Percentiles rank a stretch among this genome's conserved stretches.
Evolutionary conservation across 23 tunicate genomes (phyloP).

Genomic region (Halocynthia aurantium): DNA sequence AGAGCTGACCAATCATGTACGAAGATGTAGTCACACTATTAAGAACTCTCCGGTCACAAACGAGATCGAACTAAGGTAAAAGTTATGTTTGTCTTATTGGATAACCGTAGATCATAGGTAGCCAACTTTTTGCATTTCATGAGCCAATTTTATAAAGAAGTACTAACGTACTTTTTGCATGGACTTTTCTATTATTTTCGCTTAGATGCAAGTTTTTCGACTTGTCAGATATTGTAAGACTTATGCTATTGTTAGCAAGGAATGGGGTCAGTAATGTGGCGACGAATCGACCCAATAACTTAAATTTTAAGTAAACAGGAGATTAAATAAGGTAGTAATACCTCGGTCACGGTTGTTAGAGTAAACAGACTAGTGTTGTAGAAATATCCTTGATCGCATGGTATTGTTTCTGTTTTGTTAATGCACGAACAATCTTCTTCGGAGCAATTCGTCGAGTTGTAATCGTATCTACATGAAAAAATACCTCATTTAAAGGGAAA

Average conservation of each 20-base stretch:
- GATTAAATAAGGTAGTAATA: neutral
- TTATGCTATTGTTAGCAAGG: too few relatives aligned
- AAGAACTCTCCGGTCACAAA: conserved; percentile 12
- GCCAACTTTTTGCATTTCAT: too few relatives aligned
- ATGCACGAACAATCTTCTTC: neutral
- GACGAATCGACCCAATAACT: too few relatives aligned
- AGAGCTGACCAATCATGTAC: conserved; percentile 12
- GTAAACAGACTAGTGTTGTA: neutral
- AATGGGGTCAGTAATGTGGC: too few relatives aligned
- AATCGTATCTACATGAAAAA: conserved; percentile 1
- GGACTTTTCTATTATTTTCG: too few relatives aligned
- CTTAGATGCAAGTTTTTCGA: too few relatives aligned
- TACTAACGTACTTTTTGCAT: too few relatives aligned
- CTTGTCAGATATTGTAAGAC: too few relatives aligned
- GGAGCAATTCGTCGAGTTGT: neutral
- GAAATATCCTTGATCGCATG: neutral
- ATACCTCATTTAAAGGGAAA: neutral
- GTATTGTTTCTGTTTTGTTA: neutral
- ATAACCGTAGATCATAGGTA: too few relatives aligned
- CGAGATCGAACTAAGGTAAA: conserved; percentile 6
- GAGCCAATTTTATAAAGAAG: too few relatives aligned
- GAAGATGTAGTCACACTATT: conserved; percentile 1
- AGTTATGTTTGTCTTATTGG: too few relatives aligned
- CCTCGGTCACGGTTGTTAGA: neutral
- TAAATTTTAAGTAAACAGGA: too few relatives aligned